These are phyloP conservation scores for Prunella fulvescens DNA, from an alignment of 2,113 vertebrate genomes.

Conservation along the genomic window DNA sequence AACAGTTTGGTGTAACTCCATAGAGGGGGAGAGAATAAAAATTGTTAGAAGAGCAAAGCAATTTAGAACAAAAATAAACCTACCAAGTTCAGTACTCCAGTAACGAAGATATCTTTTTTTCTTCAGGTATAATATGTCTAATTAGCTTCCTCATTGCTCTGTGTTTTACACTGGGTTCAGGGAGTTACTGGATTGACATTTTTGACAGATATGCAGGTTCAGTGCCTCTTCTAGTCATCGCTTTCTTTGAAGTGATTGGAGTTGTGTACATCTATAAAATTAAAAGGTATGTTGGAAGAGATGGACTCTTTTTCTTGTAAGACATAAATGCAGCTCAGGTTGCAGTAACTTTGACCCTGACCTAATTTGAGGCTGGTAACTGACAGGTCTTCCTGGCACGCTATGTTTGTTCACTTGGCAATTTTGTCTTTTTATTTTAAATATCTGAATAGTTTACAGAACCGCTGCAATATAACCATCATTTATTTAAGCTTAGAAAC, in stretches of 20 bases:
- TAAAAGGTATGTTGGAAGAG: conserved; percentile 68
- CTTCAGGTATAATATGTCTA: conserved; percentile 75
- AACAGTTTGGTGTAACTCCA: not conserved
- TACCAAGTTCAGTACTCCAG: not conserved
- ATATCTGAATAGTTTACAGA: not conserved
- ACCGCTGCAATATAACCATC: not conserved
- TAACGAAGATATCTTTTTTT: not conserved
- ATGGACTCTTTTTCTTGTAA: not conserved
- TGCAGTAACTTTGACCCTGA: not conserved
- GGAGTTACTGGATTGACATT: conserved; percentile 92
- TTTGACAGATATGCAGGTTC: conserved; percentile 84
- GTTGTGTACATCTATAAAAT: conserved; percentile 81
- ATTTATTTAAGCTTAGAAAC: not conserved
- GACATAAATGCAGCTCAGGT: not conserved
- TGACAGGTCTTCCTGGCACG: not conserved
- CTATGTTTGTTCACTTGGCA: not conserved
- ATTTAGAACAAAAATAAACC: not conserved
- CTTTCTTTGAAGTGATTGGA: conserved; percentile 81
- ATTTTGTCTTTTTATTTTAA: not conserved
- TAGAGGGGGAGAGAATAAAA: not conserved
- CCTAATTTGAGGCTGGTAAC: not conserved
- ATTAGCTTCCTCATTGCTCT: conserved; percentile 71
- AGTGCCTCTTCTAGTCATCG: conserved; percentile 81
- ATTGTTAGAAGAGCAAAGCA: not conserved
- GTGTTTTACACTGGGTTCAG: conserved; percentile 83